Evolutionary conservation across 2,797 vertebrate genomes (phyloP).

Genomic region (Buphagus erythrorhynchus): DNA sequence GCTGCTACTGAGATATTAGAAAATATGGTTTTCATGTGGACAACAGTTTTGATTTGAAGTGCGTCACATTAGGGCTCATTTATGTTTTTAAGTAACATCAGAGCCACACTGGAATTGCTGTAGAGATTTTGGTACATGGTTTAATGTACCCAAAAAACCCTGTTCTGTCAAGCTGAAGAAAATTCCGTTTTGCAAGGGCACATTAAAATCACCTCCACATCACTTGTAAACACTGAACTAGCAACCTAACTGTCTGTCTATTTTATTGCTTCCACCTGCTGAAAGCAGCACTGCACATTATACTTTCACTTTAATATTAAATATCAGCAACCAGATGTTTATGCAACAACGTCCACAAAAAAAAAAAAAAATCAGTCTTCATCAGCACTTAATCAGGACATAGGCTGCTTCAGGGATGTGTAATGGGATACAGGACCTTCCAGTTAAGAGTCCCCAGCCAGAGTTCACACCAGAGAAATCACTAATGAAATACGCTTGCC

Average conservation of each 20-base stretch:
- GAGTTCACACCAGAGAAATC: not conserved
- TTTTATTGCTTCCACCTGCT: conserved; percentile 30
- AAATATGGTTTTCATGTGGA: not conserved
- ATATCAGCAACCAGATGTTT: conserved; percentile 36
- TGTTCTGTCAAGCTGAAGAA: conserved; percentile 25
- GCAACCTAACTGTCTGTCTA: conserved; percentile 40
- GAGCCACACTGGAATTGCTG: conserved; percentile 48
- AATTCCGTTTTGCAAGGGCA: conserved; percentile 2
- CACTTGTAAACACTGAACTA: conserved; percentile 27
- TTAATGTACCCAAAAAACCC: conserved; percentile 22
- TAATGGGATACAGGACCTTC: not conserved
- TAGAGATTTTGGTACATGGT: not conserved
- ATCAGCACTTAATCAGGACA: not conserved
- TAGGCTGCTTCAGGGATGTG: not conserved
- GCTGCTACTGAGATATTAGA: not conserved
- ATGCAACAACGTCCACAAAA: not conserved
- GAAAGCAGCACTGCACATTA: not conserved
- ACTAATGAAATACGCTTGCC: not conserved
- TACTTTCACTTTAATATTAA: conserved; percentile 33
- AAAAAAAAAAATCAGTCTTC: not conserved
- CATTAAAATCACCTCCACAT: conserved; percentile 18
- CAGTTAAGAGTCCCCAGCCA: not conserved
- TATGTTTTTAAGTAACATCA: conserved; percentile 55
- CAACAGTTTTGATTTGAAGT: conserved; percentile 31
- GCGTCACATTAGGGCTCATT: conserved; percentile 26